Evolutionary conservation across 2,113 vertebrate species (phyloP), one percentile per base, ranked within the genome.

Genomic region (Trochalopteron elliotii): DNA sequence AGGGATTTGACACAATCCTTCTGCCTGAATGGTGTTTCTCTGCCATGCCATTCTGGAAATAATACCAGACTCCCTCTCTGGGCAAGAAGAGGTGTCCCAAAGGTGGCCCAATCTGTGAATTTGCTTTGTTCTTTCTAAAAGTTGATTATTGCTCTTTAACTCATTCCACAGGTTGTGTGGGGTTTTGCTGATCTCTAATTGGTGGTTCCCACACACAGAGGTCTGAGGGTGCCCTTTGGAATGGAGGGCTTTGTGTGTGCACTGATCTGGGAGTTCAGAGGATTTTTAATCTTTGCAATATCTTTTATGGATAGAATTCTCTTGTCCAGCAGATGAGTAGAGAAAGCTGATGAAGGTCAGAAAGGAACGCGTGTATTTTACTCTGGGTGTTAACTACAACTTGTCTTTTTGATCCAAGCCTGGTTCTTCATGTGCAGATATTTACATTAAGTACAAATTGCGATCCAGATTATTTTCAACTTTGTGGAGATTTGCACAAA

Each of bases 101-200:
- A 28, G 1, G 0, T 28, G 37, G 18, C 40, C 33, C 20, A 10
- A 0, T 21, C 30, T 60, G 12, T 44, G 9, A 0, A 2, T 23
- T 39, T n/a, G 44, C 53, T 67, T 71, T 68, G 22, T 33, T 87
- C 47, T 52, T 87, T 72, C n/a, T 53, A 3, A 9, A 52, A 45
- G 45, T 11, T 59, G 49, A 12, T 68, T 75, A 14, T 15, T 79
- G 21, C 65, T 56, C 42, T 50, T 40, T 30, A 37, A 9, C 33
- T 83, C 4, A 0, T 39, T 50, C 59, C 33, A 33, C 7, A 7
- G 44, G 47, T 47, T 42, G 25, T n/a, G 21, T 11, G 63, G 50
- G 39, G n/a, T 65, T 94, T 77, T 78, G 44, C 74, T 69, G 40
- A 7, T 64, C 53, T 45, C 15, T 37, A 3, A 8, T 14, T 20